Evolutionary conservation across 2,888 invertebrate species (phyloP).

Genomic region (Pseudococcus viburni): DNA sequence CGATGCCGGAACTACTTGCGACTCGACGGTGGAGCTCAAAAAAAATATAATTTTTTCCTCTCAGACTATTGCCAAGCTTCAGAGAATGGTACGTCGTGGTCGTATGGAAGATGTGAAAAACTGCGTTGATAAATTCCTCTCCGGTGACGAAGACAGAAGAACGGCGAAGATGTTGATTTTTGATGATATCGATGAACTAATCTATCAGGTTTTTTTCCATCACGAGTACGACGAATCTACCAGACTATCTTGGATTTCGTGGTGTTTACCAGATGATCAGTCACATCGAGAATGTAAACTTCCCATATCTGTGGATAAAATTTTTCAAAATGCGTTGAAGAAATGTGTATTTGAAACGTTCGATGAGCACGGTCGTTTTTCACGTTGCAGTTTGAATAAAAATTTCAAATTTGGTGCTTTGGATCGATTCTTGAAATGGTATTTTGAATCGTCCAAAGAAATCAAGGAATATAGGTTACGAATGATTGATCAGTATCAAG

Average conservation of each 20-base stretch:
- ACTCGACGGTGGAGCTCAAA: background rate
- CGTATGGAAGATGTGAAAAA: background rate
- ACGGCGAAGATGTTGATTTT: no score
- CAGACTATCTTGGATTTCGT: no score
- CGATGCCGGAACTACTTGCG: no score
- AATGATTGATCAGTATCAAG: background rate
- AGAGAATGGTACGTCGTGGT: background rate
- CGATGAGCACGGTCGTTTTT: background rate
- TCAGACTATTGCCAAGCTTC: background rate
- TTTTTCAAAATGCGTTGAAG: background rate
- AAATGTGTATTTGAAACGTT: background rate
- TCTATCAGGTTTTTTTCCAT: no score
- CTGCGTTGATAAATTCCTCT: background rate
- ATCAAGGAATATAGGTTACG: background rate
- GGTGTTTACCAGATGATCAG: no score
- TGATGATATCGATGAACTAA: no score
- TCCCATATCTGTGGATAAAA: no score
- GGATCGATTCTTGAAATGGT: background rate
- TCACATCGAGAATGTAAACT: no score
- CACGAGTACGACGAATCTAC: no score
- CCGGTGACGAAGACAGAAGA: background rate
- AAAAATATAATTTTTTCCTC: background rate
- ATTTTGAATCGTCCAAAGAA: background rate
- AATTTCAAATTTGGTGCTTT: background rate
- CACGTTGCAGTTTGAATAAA: background rate